A percentile compares a stretch with the other conserved stretches of the same genome.
Evolutionary conservation across 2,797 vertebrate species (phyloP).

Genomic region (Micromesistius poutassou): DNA sequence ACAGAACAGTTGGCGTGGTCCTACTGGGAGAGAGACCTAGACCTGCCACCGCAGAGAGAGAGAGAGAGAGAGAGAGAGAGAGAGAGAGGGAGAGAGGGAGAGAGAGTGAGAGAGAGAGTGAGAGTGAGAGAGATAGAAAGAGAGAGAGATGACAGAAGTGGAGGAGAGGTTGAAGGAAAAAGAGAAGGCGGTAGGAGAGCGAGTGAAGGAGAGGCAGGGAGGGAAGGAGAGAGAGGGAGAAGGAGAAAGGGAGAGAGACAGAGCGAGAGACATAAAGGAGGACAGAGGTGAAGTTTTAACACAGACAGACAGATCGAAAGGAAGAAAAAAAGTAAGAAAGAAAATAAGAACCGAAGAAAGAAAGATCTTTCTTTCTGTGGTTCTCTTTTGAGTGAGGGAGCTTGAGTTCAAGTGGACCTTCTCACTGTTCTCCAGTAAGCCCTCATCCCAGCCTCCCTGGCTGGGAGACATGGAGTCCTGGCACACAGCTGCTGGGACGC

Average conservation of each 20-base stretch:
- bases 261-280: background rate
- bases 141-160: background rate
- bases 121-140: background rate
- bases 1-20: background rate
- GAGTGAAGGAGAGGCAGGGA: background rate
- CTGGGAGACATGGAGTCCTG: background rate
- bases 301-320: too few relatives aligned
- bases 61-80: background rate
- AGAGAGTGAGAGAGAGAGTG: background rate
- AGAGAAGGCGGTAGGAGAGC: background rate
- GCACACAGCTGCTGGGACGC: background rate
- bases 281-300: too few relatives aligned
- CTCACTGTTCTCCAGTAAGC: background rate
- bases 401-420: background rate
- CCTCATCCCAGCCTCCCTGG: background rate
- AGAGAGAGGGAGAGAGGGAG: background rate
- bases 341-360: too few relatives aligned
- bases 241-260: background rate
- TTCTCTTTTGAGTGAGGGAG: too few relatives aligned
- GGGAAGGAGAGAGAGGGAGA: background rate
- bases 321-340: too few relatives aligned
- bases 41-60: background rate
- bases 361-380: too few relatives aligned
- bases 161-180: too few relatives aligned
- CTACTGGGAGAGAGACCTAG: background rate